Evolutionary conservation across 2,113 vertebrate species (phyloP), one percentile per base, ranked within the genome.

Genomic region (Chaetodon trifascialis): DNA sequence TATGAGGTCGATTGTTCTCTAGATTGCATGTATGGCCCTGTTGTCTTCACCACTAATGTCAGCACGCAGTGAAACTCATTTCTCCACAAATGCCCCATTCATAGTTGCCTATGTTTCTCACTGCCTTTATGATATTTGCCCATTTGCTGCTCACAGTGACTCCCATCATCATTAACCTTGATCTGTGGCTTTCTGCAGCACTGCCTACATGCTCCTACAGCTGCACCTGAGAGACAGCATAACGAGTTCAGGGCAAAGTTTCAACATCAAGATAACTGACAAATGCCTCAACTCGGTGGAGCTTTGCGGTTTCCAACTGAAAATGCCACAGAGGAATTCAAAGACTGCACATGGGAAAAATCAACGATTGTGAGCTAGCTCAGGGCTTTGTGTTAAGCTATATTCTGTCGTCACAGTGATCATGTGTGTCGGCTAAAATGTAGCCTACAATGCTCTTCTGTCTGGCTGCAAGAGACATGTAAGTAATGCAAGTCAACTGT

Each of bases 101-200:
- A 12, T 11, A 7, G 15, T 11, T 21, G 14, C 7, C 11, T 25
- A 6, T 30, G 30, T 30, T 30, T 30, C 30, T 30, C 12, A 15
- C 23, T 12, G 10, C 3, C 47, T 52, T 44, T 44, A 36, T 16
- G 34, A 5, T 19, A 36, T 23, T 65, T 14, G 9, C 4, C 21
- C 21, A 2, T 59, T 38, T 7, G 25, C n/a, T 38, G 34, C 21
- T 38, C 47, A 66, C 52, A 30, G 7, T 14, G 47, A 36, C 21
- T 3, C 0, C 40, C 17, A 1, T 19, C 19, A 21, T 58, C 42
- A n/a, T 14, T 2, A 62, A 70, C 23, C 0, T 58, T 17, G 23
- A 36, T 46, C 36, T 76, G 71, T 30, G 42, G 52, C 23, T 76
- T 71, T 67, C 8, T 77, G 59, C 15, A 47, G 34, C 10, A 21